Conservation (phyloP, 2,888 invertebrate species). For the Anodontia alba region DNA sequence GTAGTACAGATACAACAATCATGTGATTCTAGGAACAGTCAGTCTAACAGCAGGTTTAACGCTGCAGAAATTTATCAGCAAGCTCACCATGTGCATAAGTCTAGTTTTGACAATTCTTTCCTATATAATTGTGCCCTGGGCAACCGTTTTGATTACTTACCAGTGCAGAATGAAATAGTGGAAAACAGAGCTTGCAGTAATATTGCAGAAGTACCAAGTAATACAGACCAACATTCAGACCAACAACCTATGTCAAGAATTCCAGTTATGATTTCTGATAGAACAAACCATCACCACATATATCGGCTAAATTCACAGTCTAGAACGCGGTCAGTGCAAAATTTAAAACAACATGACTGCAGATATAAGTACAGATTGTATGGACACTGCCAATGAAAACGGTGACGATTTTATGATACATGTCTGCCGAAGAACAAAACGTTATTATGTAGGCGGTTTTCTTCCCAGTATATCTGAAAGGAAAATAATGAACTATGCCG, state of each 20-base stretch:
- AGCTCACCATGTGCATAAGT: neutral
- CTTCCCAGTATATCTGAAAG: neutral
- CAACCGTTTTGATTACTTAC: neutral
- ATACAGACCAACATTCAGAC: neutral
- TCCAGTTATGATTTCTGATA: neutral
- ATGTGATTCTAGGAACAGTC: too few species aligned
- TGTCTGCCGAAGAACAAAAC: neutral
- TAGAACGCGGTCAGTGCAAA: neutral
- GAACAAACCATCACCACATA: neutral
- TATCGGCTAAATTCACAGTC: neutral
- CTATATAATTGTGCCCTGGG: neutral
- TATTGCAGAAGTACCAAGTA: neutral
- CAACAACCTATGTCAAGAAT: neutral
- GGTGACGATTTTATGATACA: neutral
- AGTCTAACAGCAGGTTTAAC: neutral
- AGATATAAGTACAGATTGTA: neutral
- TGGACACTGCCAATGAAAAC: neutral
- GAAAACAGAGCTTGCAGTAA: neutral
- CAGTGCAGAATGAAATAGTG: neutral
- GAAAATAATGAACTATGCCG: neutral
- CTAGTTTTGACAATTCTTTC: too few species aligned
- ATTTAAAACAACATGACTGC: neutral
- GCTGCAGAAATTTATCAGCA: neutral
- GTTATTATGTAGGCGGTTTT: neutral
- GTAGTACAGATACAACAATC: too few species aligned